Conservation (phyloP, 2,888 invertebrate genomes). For the Ceraclea dissimilis region DNA sequence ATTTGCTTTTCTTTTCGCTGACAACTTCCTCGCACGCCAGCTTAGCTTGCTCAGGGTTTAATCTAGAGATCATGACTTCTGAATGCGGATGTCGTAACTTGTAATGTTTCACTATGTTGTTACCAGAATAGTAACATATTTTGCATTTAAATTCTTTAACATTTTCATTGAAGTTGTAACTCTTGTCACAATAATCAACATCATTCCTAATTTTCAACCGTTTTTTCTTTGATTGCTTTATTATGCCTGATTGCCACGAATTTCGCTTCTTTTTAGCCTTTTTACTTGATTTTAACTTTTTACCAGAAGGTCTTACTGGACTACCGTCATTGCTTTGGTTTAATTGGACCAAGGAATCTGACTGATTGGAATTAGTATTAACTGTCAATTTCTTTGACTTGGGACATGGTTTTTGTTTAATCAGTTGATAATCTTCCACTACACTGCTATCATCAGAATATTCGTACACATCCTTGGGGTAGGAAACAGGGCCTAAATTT, state of each 20-base stretch:
- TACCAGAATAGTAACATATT: slow-evolving; percentile 51
- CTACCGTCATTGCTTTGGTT: no score
- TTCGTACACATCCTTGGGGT: slow-evolving; percentile 9
- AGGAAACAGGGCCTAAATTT: neutral
- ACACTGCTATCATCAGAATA: slow-evolving; percentile 10
- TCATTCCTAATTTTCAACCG: neutral
- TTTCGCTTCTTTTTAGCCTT: neutral
- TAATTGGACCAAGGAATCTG: no score
- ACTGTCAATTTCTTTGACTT: slow-evolving; percentile 8
- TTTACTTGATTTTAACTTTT: neutral
- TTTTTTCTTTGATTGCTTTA: slow-evolving; percentile 33
- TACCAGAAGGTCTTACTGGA: neutral
- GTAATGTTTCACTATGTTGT: slow-evolving; percentile 60
- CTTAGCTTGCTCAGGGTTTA: slow-evolving; percentile 45
- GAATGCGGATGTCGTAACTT: slow-evolving; percentile 53
- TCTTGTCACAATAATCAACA: slow-evolving; percentile 31
- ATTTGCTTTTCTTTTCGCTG: slow-evolving; percentile 2
- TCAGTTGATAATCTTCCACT: slow-evolving; percentile 3
- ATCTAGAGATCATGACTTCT: slow-evolving; percentile 58
- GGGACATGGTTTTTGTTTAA: slow-evolving; percentile 14
- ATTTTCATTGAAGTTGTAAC: slow-evolving; percentile 40
- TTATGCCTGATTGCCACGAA: slow-evolving; percentile 38
- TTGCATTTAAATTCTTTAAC: slow-evolving; percentile 47
- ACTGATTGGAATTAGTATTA: neutral
- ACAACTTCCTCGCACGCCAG: slow-evolving; percentile 48